Evolutionary conservation across 2,797 vertebrate species (phyloP).

Genomic region (Ispidina picta): DNA sequence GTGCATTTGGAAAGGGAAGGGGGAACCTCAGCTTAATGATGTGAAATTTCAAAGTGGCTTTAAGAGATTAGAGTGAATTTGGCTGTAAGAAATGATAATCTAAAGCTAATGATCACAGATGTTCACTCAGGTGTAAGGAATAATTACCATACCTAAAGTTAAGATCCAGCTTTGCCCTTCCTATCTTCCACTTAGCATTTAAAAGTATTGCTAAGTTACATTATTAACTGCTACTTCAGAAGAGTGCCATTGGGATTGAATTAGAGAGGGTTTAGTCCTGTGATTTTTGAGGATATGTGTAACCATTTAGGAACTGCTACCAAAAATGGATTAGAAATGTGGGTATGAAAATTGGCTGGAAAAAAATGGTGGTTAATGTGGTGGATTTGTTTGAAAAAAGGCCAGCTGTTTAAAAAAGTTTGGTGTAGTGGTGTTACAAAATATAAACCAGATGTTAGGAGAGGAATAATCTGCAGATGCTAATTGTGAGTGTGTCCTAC

Average conservation of each 20-base stretch:
- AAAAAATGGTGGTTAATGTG: not conserved
- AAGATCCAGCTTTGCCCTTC: not conserved
- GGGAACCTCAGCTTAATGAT: not conserved
- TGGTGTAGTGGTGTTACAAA: not conserved
- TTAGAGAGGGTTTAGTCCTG: not conserved
- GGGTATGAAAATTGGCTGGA: not conserved
- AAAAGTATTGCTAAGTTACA: not conserved
- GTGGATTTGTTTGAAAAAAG: not conserved
- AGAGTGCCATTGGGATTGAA: not conserved
- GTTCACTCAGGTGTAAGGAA: not conserved
- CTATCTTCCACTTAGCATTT: not conserved
- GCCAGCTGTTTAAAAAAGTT: not conserved
- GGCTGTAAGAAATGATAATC: slow-evolving; percentile 2
- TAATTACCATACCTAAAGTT: not conserved
- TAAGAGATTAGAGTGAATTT: slow-evolving; percentile 31
- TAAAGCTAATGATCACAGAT: slow-evolving; percentile 35
- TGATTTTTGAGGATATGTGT: not conserved
- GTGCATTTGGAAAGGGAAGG: not conserved
- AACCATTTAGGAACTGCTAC: not conserved
- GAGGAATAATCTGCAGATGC: not conserved
- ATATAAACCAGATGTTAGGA: not conserved
- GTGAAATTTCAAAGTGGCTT: slow-evolving; percentile 19
- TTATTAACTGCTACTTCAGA: not conserved
- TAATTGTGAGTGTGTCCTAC: not conserved
- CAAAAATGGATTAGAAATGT: not conserved